Evolutionary conservation across 2,888 invertebrate genomes (phyloP), one percentile per base, ranked within the genome.

Genomic region (Argynnis bischoffii): DNA sequence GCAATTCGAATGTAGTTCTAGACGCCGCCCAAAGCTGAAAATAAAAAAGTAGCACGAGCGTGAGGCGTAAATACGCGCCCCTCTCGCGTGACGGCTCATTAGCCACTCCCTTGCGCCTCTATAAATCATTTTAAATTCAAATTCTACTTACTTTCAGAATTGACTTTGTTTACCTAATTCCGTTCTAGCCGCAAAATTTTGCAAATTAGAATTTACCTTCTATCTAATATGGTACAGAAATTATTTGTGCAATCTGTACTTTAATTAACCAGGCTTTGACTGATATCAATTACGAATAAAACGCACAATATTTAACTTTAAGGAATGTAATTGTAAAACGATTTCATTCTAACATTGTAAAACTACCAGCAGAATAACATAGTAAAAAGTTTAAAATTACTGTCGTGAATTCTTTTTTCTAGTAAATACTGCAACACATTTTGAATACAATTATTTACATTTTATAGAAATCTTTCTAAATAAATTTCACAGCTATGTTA

Each of bases 51-150:
- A 80, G 77, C 81, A 79, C 79, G 76, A 79, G 77, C 82, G 79
- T 83, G 78, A 82, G 83, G 82, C 85, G 86, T 87, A 87, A 90
- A 90, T 88, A 90, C 85, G 86, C 88, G 88, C 89, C 89, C 90
- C 91, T 88, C 87, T 88, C 84, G 87, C 87, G 88, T 90, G 90
- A 88, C 86, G 90, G 87, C 92, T 92, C 91, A 92, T 92, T 92
- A 92, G 90, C 89, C 89, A 87, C 92, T 89, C 90, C 90, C 90
- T 88, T 83, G 82, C 82, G 82, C 87, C 81, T 88, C 87, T 88
- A 92, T 92, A 92, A 92, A 92, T 92, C 91, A 92, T 92, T 92
- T 91, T 88, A 92, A 92, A 92, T 92, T 92, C 89, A 90, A 92
- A 92, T 92, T 90, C 83, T 89, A 90, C 90, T 89, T 90, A 89